A percentile compares a stretch with the other conserved stretches of the same genome.
These are phyloP conservation scores for Vanacampus margaritifer DNA, from an alignment of 2,113 vertebrate species.

Conservation along the genomic window DNA sequence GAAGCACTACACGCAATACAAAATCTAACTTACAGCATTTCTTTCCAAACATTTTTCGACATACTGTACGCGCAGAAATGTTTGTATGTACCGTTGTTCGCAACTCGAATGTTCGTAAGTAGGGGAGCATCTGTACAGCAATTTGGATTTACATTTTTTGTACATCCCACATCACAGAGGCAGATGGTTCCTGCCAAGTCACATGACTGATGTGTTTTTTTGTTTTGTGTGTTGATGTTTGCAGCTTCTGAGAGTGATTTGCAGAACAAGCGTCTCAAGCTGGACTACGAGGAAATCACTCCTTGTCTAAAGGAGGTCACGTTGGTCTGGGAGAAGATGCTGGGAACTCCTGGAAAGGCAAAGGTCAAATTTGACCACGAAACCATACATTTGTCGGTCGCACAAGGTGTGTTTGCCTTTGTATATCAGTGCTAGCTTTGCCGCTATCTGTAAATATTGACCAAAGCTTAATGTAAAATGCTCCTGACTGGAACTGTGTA, in stretches of 20 bases:
- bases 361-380: slow-evolving; percentile 88
- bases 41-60: too few relatives aligned
- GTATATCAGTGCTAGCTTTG: slow-evolving; percentile 9
- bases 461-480: slow-evolving; percentile 26
- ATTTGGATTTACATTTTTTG: too few relatives aligned
- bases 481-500: slow-evolving; percentile 17
- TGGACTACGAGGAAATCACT: slow-evolving; percentile 97
- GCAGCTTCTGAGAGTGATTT: slow-evolving; percentile 89
- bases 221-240: slow-evolving; percentile 12
- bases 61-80: too few relatives aligned
- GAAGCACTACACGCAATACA: too few relatives aligned
- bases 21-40: too few relatives aligned
- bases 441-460: slow-evolving; percentile 39
- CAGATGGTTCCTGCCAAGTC: background rate
- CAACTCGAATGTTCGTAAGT: too few relatives aligned
- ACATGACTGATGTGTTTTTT: background rate
- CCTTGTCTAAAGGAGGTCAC: slow-evolving; percentile 94
- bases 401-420: slow-evolving; percentile 77
- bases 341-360: slow-evolving; percentile 81
- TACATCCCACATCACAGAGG: background rate
- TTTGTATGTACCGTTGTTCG: too few relatives aligned
- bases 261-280: slow-evolving; percentile 89
- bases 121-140: too few relatives aligned
- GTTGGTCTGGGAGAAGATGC: slow-evolving; percentile 92
- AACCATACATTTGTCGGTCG: slow-evolving; percentile 85